Evolutionary conservation across 2,888 invertebrate genomes (phyloP), one percentile per base, ranked within the genome.

Genomic region (Drosophila mimetica): DNA sequence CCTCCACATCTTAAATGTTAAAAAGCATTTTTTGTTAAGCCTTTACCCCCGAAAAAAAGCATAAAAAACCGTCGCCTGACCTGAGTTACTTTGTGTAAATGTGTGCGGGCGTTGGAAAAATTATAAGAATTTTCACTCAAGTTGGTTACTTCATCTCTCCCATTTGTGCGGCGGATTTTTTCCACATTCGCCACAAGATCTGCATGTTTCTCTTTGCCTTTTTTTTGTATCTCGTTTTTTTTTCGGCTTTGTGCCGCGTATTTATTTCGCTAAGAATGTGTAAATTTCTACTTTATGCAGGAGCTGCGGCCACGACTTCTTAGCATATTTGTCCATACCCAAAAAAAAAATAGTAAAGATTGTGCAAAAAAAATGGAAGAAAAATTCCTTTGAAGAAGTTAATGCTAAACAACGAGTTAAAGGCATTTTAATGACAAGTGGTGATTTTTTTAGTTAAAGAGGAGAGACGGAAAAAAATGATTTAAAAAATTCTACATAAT

Each of bases 241-340:
- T 36, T 59, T 51, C 30, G 30, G 55, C 53, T 57, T 79, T 75
- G 71, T 65, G 71, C 74, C 52, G 60, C 84, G 84, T 81, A 79
- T 82, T 86, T 82, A 86, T 82, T 82, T 87, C 58, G 72, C 80
- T 88, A 84, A 86, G 84, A 84, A 84, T 84, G 84, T 84, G 84
- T 88, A 88, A 88, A 84, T 84, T 84, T 88, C 74, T 86, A 76
- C 84, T 84, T 84, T 88, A 88, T 84, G 83, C 79, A 70, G 81
- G 70, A 67, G 65, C 82, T 70, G 87, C 67, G 86, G 85, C 72
- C 76, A 73, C 79, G 82, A 82, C 87, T 86, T 82, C 87, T 82
- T 82, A 70, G 79, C 85, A 82, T 82, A 71, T 82, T 86, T 82
- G 44, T 75, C 37, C 58, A 65, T 52, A 61, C 14, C 28, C 30